Conservation (phyloP, 1,140 invertebrate genomes). For the Brachionus sp. region DNA sequence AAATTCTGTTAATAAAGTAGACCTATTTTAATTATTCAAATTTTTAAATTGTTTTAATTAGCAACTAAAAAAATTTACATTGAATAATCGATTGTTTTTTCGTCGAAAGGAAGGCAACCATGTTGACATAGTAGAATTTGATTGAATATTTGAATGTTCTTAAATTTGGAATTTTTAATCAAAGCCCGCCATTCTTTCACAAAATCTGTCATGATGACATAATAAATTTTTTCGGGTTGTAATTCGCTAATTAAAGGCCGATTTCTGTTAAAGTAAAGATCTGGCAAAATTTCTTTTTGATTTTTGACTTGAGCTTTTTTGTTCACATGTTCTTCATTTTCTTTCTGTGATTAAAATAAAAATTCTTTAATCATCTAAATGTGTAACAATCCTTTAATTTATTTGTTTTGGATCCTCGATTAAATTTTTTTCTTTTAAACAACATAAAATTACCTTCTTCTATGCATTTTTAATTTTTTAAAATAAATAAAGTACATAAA, state of each 20-base stretch:
- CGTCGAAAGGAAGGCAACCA: background rate
- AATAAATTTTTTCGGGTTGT: background rate
- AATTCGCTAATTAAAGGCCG: background rate
- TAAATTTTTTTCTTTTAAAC: no score
- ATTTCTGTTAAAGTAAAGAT: conserved; percentile 8
- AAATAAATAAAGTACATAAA: no score
- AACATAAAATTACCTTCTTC: no score
- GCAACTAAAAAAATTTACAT: background rate
- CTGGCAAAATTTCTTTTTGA: conserved; percentile 17
- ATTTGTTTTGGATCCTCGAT: no score
- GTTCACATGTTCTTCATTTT: background rate
- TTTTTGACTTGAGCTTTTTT: conserved; percentile 20
- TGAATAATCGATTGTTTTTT: conserved; percentile 1
- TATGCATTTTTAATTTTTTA: no score
- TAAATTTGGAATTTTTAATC: conserved; percentile 31
- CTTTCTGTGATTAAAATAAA: background rate
- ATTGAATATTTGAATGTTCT: background rate
- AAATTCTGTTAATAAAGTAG: background rate
- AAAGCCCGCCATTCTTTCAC: conserved; percentile 31
- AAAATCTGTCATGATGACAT: conserved; percentile 18
- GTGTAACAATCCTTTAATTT: no score
- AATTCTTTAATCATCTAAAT: background rate
- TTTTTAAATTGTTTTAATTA: background rate
- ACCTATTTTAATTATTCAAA: background rate
- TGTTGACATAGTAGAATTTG: conserved; percentile 11